Conservation (phyloP, 2,797 vertebrate species). For the Rallus crepitans region DNA sequence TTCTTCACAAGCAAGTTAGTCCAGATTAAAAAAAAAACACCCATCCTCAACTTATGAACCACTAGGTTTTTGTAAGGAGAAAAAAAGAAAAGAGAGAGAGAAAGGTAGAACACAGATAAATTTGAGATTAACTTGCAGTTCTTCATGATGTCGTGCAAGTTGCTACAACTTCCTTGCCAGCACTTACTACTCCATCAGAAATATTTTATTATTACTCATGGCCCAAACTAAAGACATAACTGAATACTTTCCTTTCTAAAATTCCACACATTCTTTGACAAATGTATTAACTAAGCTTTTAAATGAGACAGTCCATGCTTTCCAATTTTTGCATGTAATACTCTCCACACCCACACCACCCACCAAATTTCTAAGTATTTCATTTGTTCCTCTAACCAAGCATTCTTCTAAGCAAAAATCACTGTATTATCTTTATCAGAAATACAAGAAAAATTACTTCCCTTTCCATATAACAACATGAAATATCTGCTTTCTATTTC, state of each 20-base stretch:
- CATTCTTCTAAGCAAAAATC: slow-evolving; percentile 50
- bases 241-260: slow-evolving; percentile 43
- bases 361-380: background rate
- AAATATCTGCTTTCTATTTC: slow-evolving; percentile 22
- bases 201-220: slow-evolving; percentile 5
- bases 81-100: background rate
- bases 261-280: slow-evolving; percentile 62
- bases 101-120: background rate
- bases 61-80: background rate
- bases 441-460: background rate
- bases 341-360: background rate
- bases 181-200: slow-evolving; percentile 12
- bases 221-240: slow-evolving; percentile 33
- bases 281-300: slow-evolving; percentile 23
- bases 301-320: background rate
- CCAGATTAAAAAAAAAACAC: background rate
- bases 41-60: background rate
- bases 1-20: background rate
- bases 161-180: background rate
- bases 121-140: slow-evolving; percentile 7
- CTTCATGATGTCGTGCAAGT: slow-evolving; percentile 4
- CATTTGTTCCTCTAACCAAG: background rate
- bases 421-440: background rate
- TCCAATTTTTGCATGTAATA: slow-evolving; percentile 37
- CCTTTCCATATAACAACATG: background rate